Evolutionary conservation across 2,888 invertebrate species (phyloP).

Genomic region (Perizoma affinitatum): DNA sequence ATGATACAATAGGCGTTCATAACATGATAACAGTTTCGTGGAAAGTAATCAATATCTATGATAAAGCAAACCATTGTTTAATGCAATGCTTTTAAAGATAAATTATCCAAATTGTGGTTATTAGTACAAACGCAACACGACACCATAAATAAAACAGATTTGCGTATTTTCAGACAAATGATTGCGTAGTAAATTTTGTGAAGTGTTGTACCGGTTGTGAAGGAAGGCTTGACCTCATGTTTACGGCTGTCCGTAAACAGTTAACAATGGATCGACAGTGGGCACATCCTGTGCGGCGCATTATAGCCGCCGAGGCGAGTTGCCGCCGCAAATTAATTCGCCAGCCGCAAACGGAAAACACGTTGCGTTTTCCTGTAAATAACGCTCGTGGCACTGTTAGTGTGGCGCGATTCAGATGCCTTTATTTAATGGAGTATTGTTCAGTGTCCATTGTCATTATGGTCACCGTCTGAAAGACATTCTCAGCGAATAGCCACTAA

Average conservation of each 20-base stretch:
- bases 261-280: slow-evolving; percentile 44
- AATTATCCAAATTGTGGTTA: too few species aligned
- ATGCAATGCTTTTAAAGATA: too few species aligned
- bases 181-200: too few species aligned
- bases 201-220: background rate
- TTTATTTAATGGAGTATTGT: slow-evolving; percentile 12
- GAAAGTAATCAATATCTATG: background rate
- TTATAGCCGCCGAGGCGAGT: slow-evolving; percentile 25
- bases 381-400: slow-evolving; percentile 16
- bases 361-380: slow-evolving; percentile 50
- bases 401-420: slow-evolving; percentile 1
- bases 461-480: background rate
- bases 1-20: background rate
- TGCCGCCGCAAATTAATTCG: slow-evolving; percentile 51
- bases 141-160: background rate
- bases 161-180: background rate
- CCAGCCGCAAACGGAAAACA: slow-evolving; percentile 49
- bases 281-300: slow-evolving; percentile 42
- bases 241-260: slow-evolving; percentile 41
- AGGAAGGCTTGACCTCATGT: slow-evolving; percentile 1
- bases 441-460: background rate
- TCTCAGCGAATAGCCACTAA: background rate
- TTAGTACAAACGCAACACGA: too few species aligned
- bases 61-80: too few species aligned
- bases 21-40: slow-evolving; percentile 1